Conservation (phyloP, 2,888 invertebrate genomes). For the Hecatera dysodea region DNA sequence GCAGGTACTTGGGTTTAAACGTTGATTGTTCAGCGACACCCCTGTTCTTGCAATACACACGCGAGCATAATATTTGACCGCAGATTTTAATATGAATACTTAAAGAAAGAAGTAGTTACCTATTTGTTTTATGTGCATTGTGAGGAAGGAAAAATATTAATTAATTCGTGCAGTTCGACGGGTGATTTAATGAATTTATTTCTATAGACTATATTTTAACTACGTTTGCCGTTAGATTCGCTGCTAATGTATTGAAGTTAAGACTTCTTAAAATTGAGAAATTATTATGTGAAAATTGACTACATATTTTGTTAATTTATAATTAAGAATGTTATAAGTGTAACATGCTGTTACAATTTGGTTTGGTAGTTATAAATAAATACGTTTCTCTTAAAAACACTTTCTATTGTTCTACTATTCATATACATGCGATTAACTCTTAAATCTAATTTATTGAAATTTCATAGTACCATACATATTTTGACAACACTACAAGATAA, state of each 20-base stretch:
- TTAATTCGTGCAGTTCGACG: neutral
- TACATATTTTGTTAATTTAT: too few relatives aligned
- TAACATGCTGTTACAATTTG: neutral
- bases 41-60: slow-evolving; percentile 41
- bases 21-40: slow-evolving; percentile 54
- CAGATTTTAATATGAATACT: slow-evolving; percentile 29
- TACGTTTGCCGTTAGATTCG: too few relatives aligned
- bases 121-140: slow-evolving; percentile 15
- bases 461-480: slow-evolving; percentile 1
- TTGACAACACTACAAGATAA: slow-evolving; percentile 26
- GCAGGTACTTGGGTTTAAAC: slow-evolving; percentile 68
- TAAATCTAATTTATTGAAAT: slow-evolving; percentile 3
- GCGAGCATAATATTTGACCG: slow-evolving; percentile 24
- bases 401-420: too few relatives aligned
- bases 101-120: slow-evolving; percentile 2
- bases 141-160: neutral
- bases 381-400: neutral
- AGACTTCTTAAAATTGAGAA: too few relatives aligned
- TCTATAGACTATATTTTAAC: neutral
- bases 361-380: neutral
- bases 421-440: too few relatives aligned
- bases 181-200: neutral
- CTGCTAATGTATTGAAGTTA: too few relatives aligned
- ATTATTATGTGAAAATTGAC: too few relatives aligned
- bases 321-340: too few relatives aligned